phyloP scores from a whole-genome alignment of 1,140 invertebrate species.

The Argopecten irradians region DNA sequence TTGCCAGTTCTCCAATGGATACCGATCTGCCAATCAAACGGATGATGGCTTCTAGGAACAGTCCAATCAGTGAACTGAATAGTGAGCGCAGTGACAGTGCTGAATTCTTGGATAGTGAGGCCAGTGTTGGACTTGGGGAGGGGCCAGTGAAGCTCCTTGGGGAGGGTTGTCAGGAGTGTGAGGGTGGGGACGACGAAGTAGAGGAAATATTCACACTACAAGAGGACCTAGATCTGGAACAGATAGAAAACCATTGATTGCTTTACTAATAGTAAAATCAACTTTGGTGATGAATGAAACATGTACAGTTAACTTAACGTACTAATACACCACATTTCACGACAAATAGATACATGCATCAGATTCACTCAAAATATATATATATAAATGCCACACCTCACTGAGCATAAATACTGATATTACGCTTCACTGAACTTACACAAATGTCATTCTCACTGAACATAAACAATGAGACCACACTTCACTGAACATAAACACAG shows the following conservation, averaged over 20 bases:
- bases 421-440: neutral
- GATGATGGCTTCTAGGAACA: constrained; percentile 44
- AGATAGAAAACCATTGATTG: constrained; percentile 70
- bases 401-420: neutral
- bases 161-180: constrained; percentile 54
- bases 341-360: too few relatives aligned
- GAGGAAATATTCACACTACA: constrained; percentile 64
- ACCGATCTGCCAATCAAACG: constrained; percentile 56
- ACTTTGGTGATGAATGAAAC: too few relatives aligned
- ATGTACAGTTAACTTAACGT: too few relatives aligned
- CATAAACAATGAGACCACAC: too few relatives aligned
- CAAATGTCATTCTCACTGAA: too few relatives aligned
- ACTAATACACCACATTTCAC: too few relatives aligned
- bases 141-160: constrained; percentile 62
- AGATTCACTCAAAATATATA: too few relatives aligned
- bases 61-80: constrained; percentile 56
- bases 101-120: constrained; percentile 54
- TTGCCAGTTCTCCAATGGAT: constrained; percentile 67
- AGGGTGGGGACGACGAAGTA: constrained; percentile 52
- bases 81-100: constrained; percentile 53
- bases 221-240: constrained; percentile 68
- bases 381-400: neutral
- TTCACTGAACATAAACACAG: too few relatives aligned
- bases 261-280: too few relatives aligned
- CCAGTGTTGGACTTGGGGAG: constrained; percentile 39